phyloP scores from a whole-genome alignment of 2,888 invertebrate species.

The Lasioglossum marginatum region DNA sequence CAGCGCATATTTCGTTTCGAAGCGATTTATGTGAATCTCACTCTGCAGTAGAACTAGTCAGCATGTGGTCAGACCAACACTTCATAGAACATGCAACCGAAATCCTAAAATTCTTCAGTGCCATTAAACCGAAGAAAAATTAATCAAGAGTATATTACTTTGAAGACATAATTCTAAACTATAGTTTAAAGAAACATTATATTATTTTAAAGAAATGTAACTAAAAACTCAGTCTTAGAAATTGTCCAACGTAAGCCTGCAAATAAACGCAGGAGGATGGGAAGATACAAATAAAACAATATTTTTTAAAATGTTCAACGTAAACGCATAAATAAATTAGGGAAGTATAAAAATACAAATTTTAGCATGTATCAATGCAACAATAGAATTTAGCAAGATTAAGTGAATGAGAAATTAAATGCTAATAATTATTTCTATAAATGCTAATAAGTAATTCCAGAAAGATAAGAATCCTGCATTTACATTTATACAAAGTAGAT shows the following conservation, averaged over 20 bases:
- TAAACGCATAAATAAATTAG: neutral
- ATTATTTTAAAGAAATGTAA: neutral
- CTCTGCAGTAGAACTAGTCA: slow-evolving; percentile 33
- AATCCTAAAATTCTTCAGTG: neutral
- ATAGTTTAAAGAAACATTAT: neutral
- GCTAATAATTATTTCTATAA: too few relatives aligned
- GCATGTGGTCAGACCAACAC: slow-evolving; percentile 33
- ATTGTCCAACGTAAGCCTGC: neutral
- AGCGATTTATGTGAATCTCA: slow-evolving; percentile 15
- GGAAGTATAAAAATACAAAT: neutral
- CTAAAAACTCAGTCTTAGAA: neutral
- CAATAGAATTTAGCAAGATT: too few relatives aligned
- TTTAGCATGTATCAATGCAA: neutral
- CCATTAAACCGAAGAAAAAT: neutral
- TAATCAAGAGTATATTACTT: neutral
- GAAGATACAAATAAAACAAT: neutral
- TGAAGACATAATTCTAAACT: too few relatives aligned
- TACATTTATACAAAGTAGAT: neutral
- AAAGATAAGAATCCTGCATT: neutral
- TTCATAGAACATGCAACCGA: neutral
- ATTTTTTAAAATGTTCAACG: neutral
- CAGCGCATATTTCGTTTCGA: neutral
- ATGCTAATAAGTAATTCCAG: too few relatives aligned
- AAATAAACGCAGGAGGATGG: neutral
- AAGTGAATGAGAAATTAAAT: neutral